phyloP scores from a whole-genome alignment of 1,140 invertebrate genomes.

The Panagrolaimus sp. region DNA sequence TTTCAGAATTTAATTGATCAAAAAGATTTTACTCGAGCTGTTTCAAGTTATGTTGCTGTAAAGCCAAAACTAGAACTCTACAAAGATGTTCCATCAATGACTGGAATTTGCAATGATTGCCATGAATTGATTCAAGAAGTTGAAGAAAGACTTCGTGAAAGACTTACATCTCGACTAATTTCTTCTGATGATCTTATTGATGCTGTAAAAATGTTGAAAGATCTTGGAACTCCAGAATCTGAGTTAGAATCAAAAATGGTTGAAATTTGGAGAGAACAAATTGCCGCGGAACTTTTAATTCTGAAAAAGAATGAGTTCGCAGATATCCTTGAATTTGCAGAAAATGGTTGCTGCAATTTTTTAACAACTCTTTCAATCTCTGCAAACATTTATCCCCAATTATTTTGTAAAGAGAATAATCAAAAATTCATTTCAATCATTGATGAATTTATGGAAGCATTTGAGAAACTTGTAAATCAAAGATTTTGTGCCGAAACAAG shows the following conservation, averaged over 20 bases:
- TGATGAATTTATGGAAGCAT: slow-evolving; percentile 25
- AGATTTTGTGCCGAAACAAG: slow-evolving; percentile 34
- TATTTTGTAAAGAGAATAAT: slow-evolving; percentile 16
- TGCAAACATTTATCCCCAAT: slow-evolving; percentile 17
- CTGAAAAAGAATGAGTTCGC: slow-evolving; percentile 21
- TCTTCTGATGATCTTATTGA: slow-evolving; percentile 26
- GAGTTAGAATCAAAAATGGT: slow-evolving; percentile 19
- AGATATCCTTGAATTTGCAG: slow-evolving; percentile 35
- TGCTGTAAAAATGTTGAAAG: background rate
- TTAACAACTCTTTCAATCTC: slow-evolving; percentile 31
- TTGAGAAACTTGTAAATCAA: slow-evolving; percentile 28
- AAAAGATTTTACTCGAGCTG: slow-evolving; percentile 9
- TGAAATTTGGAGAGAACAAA: slow-evolving; percentile 20
- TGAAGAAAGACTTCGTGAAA: background rate
- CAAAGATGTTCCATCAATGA: slow-evolving; percentile 13
- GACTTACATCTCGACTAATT: slow-evolving; percentile 8
- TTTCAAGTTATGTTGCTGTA: background rate
- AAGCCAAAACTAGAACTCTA: background rate
- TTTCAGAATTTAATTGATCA: background rate
- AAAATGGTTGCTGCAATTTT: slow-evolving; percentile 34
- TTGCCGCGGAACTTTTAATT: background rate
- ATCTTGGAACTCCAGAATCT: slow-evolving; percentile 14
- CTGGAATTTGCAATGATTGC: background rate
- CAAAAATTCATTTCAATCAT: slow-evolving; percentile 27
- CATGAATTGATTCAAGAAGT: background rate